Conservation (phyloP, 30 jellyfish, hydroid and myxozoan species). For the Catostylus mosaicus region DNA sequence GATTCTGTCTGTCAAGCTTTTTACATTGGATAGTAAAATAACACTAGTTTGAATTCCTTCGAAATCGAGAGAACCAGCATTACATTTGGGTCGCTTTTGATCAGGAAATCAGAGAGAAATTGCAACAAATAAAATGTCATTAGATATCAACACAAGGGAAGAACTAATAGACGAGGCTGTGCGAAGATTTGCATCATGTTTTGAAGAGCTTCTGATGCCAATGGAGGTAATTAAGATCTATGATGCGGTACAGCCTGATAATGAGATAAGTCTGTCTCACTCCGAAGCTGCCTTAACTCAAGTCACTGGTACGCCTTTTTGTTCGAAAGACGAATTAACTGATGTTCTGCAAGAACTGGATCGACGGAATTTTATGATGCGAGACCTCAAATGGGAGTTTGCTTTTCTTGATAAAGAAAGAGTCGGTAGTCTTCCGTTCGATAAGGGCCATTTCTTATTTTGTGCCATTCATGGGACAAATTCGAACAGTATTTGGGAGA, state of each 20-base stretch:
- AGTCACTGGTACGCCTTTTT: conserved; percentile 21
- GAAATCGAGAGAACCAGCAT: neutral
- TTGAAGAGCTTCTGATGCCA: conserved; percentile 44
- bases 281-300: conserved; percentile 51
- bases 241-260: conserved; percentile 53
- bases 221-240: conserved; percentile 22
- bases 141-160: neutral
- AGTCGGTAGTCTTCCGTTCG: conserved; percentile 45
- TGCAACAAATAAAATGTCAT: neutral
- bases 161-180: conserved; percentile 45
- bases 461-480: conserved; percentile 55
- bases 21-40: neutral
- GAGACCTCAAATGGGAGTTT: conserved; percentile 73
- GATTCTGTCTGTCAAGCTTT: neutral
- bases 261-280: conserved; percentile 36
- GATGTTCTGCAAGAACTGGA: conserved; percentile 66
- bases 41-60: neutral
- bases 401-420: conserved; percentile 43
- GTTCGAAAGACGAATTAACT: conserved; percentile 27
- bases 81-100: neutral
- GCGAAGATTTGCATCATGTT: conserved; percentile 45
- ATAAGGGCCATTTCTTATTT: conserved; percentile 36
- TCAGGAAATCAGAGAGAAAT: neutral
- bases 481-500: conserved; percentile 25
- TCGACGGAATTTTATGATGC: conserved; percentile 42